phyloP scores from a whole-genome alignment of 2,113 vertebrate genomes.

The Solea solea region DNA sequence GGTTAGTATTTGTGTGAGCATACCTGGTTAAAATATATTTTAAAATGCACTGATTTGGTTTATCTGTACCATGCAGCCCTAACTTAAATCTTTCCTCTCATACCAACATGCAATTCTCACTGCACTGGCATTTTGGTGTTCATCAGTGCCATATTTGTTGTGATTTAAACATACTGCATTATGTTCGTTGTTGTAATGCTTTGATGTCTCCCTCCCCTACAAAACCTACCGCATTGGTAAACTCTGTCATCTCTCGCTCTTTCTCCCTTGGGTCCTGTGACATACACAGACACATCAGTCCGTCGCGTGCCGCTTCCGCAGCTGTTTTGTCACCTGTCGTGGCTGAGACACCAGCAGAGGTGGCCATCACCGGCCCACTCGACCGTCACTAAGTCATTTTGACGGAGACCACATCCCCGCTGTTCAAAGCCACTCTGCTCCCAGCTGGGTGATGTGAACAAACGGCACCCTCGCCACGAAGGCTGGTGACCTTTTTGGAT shows the following conservation, averaged over 20 bases:
- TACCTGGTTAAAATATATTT: too few species aligned
- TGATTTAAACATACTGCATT: too few species aligned
- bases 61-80: too few species aligned
- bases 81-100: not conserved
- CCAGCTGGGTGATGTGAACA: conserved; percentile 57
- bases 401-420: conserved; percentile 56
- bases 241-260: not conserved
- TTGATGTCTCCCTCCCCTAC: not conserved
- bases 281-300: conserved; percentile 20
- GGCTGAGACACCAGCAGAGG: conserved; percentile 50
- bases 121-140: not conserved
- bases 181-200: not conserved
- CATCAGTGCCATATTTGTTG: not conserved
- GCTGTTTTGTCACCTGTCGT: conserved; percentile 73
- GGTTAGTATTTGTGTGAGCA: too few species aligned
- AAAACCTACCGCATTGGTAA: not conserved
- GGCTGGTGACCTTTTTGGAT: conserved; percentile 59
- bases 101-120: not conserved
- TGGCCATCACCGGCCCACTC: conserved; percentile 45
- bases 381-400: conserved; percentile 66
- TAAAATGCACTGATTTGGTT: too few species aligned
- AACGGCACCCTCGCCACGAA: conserved; percentile 20
- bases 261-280: conserved; percentile 1
- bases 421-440: conserved; percentile 47
- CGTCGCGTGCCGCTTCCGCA: conserved; percentile 18